Evolutionary conservation across 2,113 vertebrate genomes (phyloP), one percentile per base, ranked within the genome.

Genomic region (Microtus ochrogaster): DNA sequence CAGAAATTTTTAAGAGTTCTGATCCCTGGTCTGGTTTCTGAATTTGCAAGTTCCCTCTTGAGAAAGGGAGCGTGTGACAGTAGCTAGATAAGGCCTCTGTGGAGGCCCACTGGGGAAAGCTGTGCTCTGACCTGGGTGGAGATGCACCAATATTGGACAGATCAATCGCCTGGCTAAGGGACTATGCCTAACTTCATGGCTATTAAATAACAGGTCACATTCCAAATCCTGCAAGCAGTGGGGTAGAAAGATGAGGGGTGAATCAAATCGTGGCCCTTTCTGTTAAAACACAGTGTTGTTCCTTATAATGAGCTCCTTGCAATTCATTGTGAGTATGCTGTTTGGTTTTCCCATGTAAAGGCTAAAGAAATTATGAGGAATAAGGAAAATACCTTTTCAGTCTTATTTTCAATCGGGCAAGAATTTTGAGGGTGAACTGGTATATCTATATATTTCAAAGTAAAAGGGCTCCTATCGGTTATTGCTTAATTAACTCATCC

Each of bases 401-500:
- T 79, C 10, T 90, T 36, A 70, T 91, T 95, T 81, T 76, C 74
- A 94, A 92, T 49, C 52, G 10, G n/a, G 36, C 76, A 63, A 93
- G 33, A 91, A 91, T 83, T 30, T 76, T 95, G 44, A 91, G 7
- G 41, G 39, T 92, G 7, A 94, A 91, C 19, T 92, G 52, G 76
- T 39, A 91, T 2, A 74, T 84, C 13, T 52, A n/a, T 88, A 72
- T 81, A 66, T 26, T n/a, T 96, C 72, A 89, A 82, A 86, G 82
- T 86, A 28, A 66, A 93, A 94, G 72, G 3, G 3, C 87, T 81
- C 19, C 13, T 81, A 86, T 85, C 30, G 88, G 1, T 81, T 76
- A 77, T n/a, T 91, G 47, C 70, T 97, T 72, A 91, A 49, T 63
- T 92, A 84, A 88, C 81, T 92, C 11, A 12, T 79, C 63, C 55